A percentile compares a stretch with the other conserved stretches of the same genome.
Conservation (phyloP, 2,888 invertebrate genomes). For the Drosophila affinis region DNA sequence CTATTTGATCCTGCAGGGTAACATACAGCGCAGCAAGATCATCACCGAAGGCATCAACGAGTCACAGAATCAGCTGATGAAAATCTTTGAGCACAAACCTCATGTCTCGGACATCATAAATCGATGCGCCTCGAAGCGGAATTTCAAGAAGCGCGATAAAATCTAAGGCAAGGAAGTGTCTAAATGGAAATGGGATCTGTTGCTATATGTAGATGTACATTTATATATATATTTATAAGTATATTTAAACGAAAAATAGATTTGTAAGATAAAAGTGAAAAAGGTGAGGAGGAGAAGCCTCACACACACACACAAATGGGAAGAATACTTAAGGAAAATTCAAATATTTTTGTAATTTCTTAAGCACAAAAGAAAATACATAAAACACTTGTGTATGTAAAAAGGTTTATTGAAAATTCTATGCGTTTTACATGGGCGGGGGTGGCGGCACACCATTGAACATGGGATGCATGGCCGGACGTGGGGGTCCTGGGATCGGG, state of each 20-base stretch:
- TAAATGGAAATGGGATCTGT: background rate
- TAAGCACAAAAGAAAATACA: slow-evolving; percentile 13
- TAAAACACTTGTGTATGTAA: slow-evolving; percentile 12
- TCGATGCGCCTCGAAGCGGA: slow-evolving; percentile 95
- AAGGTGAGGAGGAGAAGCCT: background rate
- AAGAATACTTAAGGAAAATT: slow-evolving; percentile 1
- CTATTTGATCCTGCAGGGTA: slow-evolving; percentile 87
- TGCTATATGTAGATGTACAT: slow-evolving; percentile 19
- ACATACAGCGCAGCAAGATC: slow-evolving; percentile 96
- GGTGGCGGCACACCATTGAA: slow-evolving; percentile 89
- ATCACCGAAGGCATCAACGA: slow-evolving; percentile 96
- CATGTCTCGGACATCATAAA: slow-evolving; percentile 95
- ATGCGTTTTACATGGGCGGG: slow-evolving; percentile 86
- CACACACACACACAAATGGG: no score
- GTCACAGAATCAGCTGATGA: slow-evolving; percentile 93
- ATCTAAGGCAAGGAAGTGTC: slow-evolving; percentile 58
- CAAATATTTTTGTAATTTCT: slow-evolving; percentile 30
- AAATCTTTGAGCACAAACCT: slow-evolving; percentile 95
- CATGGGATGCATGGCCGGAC: slow-evolving; percentile 77
- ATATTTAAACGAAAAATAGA: slow-evolving; percentile 15
- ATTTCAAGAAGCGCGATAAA: slow-evolving; percentile 95
- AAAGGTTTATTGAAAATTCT: slow-evolving; percentile 22
- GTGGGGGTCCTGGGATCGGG: slow-evolving; percentile 81
- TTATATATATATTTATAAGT: slow-evolving; percentile 2
- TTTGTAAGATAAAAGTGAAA: slow-evolving; percentile 42